Conservation (phyloP, 2,113 vertebrate species). For the Struthidea cinerea region DNA sequence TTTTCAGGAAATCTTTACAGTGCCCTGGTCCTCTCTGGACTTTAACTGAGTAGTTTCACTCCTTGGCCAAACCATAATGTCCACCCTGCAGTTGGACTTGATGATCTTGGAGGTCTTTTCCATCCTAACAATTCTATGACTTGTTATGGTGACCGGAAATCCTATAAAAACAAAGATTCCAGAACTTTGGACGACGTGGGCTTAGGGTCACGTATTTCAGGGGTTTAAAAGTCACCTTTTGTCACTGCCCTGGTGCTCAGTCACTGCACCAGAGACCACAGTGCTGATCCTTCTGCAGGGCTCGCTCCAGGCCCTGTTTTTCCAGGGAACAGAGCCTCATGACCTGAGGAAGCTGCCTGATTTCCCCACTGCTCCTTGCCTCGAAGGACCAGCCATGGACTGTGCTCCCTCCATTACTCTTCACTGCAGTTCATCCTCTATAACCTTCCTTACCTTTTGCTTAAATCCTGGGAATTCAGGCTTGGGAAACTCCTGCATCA, state of each 20-base stretch:
- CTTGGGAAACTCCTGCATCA: background rate
- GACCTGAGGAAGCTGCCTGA: background rate
- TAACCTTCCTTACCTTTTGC: background rate
- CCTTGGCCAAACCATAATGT: background rate
- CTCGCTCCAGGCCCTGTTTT: background rate
- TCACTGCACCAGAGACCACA: background rate
- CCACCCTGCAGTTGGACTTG: background rate
- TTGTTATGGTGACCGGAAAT: background rate
- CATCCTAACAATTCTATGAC: background rate
- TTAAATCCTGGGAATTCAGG: background rate
- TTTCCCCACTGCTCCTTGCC: background rate
- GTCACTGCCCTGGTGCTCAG: background rate
- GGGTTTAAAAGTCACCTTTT: background rate
- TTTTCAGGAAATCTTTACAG: background rate
- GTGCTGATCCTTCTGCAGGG: background rate
- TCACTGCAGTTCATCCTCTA: accelerated
- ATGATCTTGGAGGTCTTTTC: background rate
- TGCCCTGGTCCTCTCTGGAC: background rate
- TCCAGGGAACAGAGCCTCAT: background rate
- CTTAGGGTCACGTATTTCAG: background rate
- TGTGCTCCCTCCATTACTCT: background rate
- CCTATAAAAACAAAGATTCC: background rate
- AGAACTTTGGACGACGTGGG: accelerated
- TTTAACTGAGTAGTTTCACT: background rate
- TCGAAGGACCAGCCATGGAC: accelerated